These are phyloP conservation scores for Hippasteria phrygiana DNA, from an alignment of 53 echinoderm and acorn worm species.

Conservation along the genomic window DNA sequence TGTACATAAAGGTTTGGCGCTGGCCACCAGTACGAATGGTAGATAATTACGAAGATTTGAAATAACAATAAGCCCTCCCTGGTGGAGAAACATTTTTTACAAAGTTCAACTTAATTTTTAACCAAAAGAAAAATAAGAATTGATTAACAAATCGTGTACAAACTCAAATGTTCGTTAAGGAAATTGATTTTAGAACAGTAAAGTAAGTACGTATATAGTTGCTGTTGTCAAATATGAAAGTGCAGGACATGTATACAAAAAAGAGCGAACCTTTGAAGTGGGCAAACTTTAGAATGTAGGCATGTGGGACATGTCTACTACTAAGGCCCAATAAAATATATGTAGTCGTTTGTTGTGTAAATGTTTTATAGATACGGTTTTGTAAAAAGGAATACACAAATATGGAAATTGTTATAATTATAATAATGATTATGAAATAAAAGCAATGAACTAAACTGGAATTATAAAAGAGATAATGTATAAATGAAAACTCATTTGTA, in stretches of 20 bases:
- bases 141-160: background rate
- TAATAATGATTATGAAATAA: background rate
- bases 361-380: conserved; percentile 3
- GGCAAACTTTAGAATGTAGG: too few relatives aligned
- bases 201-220: too few relatives aligned
- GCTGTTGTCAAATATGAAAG: too few relatives aligned
- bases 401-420: background rate
- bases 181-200: too few relatives aligned
- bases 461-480: background rate
- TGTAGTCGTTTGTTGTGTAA: background rate
- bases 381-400: background rate
- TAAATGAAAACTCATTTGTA: background rate
- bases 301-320: background rate
- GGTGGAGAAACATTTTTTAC: background rate
- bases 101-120: background rate
- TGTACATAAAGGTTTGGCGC: conserved; percentile 23
- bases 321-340: background rate
- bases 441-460: background rate
- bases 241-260: too few relatives aligned
- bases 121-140: background rate
- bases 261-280: too few relatives aligned
- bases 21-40: background rate
- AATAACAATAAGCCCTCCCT: conserved; percentile 1
- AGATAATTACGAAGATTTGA: background rate
- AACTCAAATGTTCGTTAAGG: background rate